Base-by-base conservation (phyloP, 2,113 vertebrate species). In the Corydoras maculifer region DNA sequence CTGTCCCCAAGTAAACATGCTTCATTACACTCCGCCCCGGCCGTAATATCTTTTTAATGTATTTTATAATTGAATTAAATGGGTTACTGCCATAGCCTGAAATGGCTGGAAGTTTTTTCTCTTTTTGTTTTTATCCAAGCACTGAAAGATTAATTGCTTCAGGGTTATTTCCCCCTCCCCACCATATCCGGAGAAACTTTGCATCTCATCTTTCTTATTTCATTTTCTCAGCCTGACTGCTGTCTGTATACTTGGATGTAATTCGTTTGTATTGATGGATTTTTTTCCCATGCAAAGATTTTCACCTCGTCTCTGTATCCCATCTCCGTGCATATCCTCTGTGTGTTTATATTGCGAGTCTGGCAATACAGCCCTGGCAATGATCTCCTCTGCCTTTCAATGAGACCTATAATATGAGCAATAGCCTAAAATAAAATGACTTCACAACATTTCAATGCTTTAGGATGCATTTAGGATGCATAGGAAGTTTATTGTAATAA, bases 31-130 rank as follows among this genome's bases (percentile, higher is more conserved):
- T 82, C 84, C 85, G 75, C 87, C 82, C 86, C 83, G 78, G 63
- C 81, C 79, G 82, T 91, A 91, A 91, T 91, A 90, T 89, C 87
- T 90, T 90, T 91, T 91, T 91, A 90, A 91, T 91, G 90, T 84
- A 88, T 90, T 90, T 88, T 88, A 85, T 88, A 90, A 91, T 91
- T 90, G 82, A 91, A 91, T 90, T 88, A 90, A 88, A 91, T 90
- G 86, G 84, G 85, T 86, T 89, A 85, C 82, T 81, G 80, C 74
- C 82, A 84, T 84, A 73, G 82, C 86, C 84, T 81, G 83, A 87
- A 89, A 87, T 84, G 86, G 85, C 83, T 83, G 70, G 71, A 85
- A 82, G 77, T 69, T 84, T 74, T 74, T 62, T 53, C 74, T 81
- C 77, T 1, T 35, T 43, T 35, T 18, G 57, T 58, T 68, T 68